phyloP scores from a whole-genome alignment of 1,140 invertebrate genomes.

The Brachionus plicatilis region DNA sequence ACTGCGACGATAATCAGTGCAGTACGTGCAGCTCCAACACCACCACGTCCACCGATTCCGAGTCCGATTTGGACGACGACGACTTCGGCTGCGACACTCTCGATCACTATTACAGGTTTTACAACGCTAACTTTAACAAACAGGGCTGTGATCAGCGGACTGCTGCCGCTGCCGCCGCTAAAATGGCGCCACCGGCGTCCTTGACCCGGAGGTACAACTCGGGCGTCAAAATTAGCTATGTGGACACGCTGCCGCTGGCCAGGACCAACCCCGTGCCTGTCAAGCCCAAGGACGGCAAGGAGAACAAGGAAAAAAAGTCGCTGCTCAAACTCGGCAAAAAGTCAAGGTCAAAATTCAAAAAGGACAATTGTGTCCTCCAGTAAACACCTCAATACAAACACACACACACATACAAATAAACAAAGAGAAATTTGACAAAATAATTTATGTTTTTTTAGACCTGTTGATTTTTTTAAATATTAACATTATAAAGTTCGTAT shows the following conservation, averaged over 20 bases:
- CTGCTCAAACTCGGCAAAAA: background rate
- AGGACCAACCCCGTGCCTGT: constrained; percentile 19
- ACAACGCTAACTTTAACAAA: constrained; percentile 27
- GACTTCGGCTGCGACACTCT: constrained; percentile 19
- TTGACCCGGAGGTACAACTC: background rate
- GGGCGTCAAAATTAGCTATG: constrained; percentile 16
- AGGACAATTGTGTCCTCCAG: constrained; percentile 40
- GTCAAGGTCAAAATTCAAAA: constrained; percentile 29
- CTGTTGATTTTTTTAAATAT: constrained; percentile 7
- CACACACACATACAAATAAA: too few species aligned
- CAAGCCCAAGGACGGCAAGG: background rate
- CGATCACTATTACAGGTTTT: constrained; percentile 13
- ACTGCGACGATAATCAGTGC: constrained; percentile 20
- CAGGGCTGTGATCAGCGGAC: background rate
- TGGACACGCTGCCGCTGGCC: constrained; percentile 25
- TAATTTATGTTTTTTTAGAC: constrained; percentile 7
- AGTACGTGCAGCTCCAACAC: constrained; percentile 32
- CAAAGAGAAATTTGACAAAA: too few species aligned
- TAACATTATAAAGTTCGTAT: background rate
- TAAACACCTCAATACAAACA: background rate
- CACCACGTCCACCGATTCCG: constrained; percentile 30
- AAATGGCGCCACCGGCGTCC: background rate
- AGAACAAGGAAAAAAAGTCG: background rate
- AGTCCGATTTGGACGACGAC: constrained; percentile 34
- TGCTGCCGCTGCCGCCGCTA: background rate